Evolutionary conservation across 2,888 invertebrate species (phyloP).

Genomic region (Leistus spinibarbis): DNA sequence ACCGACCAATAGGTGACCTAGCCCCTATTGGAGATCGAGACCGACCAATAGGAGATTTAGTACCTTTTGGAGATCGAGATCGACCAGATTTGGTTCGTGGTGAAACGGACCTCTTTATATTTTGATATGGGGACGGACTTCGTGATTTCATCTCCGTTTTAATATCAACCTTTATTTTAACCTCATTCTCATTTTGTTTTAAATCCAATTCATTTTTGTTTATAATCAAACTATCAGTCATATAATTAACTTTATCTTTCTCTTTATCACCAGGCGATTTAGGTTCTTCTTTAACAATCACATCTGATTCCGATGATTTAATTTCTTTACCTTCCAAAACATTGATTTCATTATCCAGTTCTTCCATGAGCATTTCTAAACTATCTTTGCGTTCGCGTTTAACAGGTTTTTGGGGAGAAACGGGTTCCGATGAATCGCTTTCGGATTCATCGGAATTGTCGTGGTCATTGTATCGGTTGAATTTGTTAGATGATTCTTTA

Average conservation of each 20-base stretch:
- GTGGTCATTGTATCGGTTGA: conserved; percentile 59
- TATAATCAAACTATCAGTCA: not conserved
- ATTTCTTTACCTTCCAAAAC: conserved; percentile 32
- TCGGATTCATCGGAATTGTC: conserved; percentile 57
- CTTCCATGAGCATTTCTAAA: conserved; percentile 61
- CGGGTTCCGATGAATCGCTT: conserved; percentile 50
- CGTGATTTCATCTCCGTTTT: conserved; percentile 10
- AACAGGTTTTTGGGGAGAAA: conserved; percentile 49
- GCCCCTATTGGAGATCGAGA: conserved; percentile 1
- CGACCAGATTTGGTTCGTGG: not conserved
- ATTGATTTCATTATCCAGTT: conserved; percentile 60
- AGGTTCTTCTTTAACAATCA: not conserved
- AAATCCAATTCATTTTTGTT: not conserved
- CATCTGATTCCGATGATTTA: not conserved
- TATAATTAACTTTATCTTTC: not conserved
- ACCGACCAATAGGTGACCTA: not conserved
- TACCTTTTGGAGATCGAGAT: not conserved
- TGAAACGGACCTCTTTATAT: not conserved
- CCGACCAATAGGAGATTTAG: not conserved
- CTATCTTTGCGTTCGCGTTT: conserved; percentile 59
- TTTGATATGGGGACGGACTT: not conserved
- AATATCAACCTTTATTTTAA: not conserved
- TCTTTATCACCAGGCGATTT: not conserved
- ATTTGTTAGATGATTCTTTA: conserved; percentile 54
- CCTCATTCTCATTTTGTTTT: not conserved